Evolutionary conservation across 2,888 invertebrate species (phyloP).

Genomic region (Mesorhabditis spiculigera): DNA sequence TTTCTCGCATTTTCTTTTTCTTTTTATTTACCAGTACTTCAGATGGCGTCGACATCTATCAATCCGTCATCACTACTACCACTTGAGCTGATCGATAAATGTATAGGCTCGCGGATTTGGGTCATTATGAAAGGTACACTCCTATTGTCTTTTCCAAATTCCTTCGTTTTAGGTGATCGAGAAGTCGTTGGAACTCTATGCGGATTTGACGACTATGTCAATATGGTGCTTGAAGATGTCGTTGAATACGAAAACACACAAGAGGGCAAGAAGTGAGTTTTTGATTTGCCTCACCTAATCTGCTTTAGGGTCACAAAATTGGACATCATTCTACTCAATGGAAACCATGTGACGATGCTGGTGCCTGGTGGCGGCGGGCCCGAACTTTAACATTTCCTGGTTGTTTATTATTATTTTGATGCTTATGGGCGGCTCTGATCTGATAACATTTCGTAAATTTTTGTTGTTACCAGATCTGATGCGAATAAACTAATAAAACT

Average conservation of each 20-base stretch:
- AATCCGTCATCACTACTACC: constrained; percentile 8
- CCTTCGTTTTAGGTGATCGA: constrained; percentile 70
- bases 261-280: constrained; percentile 80
- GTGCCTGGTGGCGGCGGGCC: constrained; percentile 57
- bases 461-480: too few relatives aligned
- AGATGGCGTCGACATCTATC: constrained; percentile 17
- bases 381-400: constrained; percentile 37
- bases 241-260: constrained; percentile 77
- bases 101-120: constrained; percentile 96
- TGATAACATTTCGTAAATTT: not conserved
- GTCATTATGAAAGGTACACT: constrained; percentile 85
- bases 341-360: constrained; percentile 95
- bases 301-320: constrained; percentile 70
- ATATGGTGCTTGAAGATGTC: constrained; percentile 56
- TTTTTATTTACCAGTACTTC: not conserved
- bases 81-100: constrained; percentile 82
- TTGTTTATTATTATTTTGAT: not conserved
- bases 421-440: not conserved
- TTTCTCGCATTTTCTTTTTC: too few relatives aligned
- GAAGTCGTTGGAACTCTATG: constrained; percentile 96
- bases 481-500: too few relatives aligned
- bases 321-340: constrained; percentile 94
- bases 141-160: not conserved
- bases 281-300: not conserved
- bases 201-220: constrained; percentile 63